Evolutionary conservation across 2,888 invertebrate species (phyloP), one percentile per base, ranked within the genome.

Genomic region (Rosalia funebris): DNA sequence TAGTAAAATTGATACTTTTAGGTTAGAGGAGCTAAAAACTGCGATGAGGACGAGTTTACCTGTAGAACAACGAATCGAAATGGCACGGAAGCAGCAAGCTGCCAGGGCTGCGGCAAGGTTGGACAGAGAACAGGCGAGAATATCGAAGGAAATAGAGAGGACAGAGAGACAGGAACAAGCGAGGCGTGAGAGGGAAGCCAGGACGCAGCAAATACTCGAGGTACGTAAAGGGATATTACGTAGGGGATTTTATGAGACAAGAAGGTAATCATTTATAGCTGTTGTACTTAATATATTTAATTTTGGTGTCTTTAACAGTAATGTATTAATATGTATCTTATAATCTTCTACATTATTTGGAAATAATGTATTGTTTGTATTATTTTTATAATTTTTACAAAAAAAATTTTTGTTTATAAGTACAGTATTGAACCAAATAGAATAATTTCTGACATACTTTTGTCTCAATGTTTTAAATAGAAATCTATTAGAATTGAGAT

Each of bases 121-220:
- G 71, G 89, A 90, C 69, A 86, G 88, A 72, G 89, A 89, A 72
- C 89, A 89, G 62, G 86, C 86, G 9, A 82, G 85, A 54, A 66
- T 90, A 69, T 85, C 88, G 62, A 87, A 89, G 72, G 91, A 91
- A 75, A 84, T 90, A 47, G 93, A 94, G 79, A 88, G 91, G 70
- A 87, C 89, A 14, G 94, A 95, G 76, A 88, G 92, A 68, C 89
- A 93, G 63, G 95, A 95, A 77, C 88, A 92, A 57, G 89, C 91
- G 37, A 88, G 93, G 69, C 84, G 94, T 71, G 92, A 92, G 80
- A 87, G 93, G 77, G 91, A 92, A 80, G 88, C 89, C 46, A 84
- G 93, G 70, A 91, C 92, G 76, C 93, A 94, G 73, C 95, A 95
- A 79, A 84, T 95, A 36, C 82, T 95, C 71, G 95, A 96, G 92